phyloP scores from a whole-genome alignment of 2,113 vertebrate species.

The Uropsilus gracilis region DNA sequence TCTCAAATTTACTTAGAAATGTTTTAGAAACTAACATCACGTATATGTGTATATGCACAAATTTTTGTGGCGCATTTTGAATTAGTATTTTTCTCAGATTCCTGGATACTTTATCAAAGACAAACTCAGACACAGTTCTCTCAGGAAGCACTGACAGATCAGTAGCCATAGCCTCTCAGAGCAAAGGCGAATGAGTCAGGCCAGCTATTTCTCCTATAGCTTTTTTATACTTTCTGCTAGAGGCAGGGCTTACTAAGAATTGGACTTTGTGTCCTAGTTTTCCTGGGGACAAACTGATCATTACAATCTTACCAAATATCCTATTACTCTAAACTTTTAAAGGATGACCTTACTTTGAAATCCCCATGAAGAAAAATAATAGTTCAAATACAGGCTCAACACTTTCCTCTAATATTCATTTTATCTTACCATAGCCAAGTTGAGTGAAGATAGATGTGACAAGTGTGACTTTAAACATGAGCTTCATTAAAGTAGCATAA shows the following conservation, averaged over 20 bases:
- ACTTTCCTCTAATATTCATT: not conserved
- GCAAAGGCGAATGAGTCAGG: slow-evolving; percentile 36
- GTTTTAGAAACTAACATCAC: not conserved
- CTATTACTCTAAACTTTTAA: slow-evolving; percentile 47
- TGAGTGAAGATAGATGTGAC: not conserved
- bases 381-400: slow-evolving; percentile 24
- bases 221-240: slow-evolving; percentile 14
- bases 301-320: slow-evolving; percentile 47
- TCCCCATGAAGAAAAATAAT: not conserved
- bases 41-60: not conserved
- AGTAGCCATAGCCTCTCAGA: not conserved
- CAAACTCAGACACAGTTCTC: not conserved
- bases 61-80: not conserved
- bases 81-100: not conserved
- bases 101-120: slow-evolving; percentile 3
- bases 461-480: slow-evolving; percentile 8
- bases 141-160: not conserved
- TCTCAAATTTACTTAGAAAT: not conserved
- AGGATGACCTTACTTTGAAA: slow-evolving; percentile 47
- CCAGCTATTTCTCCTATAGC: not conserved
- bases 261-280: slow-evolving; percentile 12
- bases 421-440: slow-evolving; percentile 22
- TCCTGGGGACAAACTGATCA: slow-evolving; percentile 46
- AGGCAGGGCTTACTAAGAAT: not conserved
- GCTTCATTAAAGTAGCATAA: slow-evolving; percentile 10